Base-by-base conservation (phyloP, 2,113 vertebrate genomes). In the Rhadina sibilatrix region DNA sequence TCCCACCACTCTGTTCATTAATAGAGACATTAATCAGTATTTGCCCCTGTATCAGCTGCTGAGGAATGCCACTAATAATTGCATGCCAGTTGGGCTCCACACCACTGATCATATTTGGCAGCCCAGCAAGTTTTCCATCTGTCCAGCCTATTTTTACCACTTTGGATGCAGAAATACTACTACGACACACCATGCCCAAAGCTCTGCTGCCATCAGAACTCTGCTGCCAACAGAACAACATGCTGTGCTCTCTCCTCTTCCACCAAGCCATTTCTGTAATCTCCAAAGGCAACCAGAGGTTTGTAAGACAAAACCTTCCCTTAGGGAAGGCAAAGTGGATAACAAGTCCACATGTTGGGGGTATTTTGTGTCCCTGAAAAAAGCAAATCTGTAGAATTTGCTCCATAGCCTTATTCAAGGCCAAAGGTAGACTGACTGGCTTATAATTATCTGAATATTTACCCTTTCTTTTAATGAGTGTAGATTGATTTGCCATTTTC, bases 21-120 rank as follows among this genome's bases (percentile, higher is more conserved):
- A 80, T 83, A 83, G 59, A 92, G 79, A 86, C 40, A 44, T 92
- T 93, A 93, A 90, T 90, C 66, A 86, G 53, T 56, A 92, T 88
- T 83, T 92, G 40, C 57, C 61, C 49, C 83, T 52, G 23, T 47
- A 79, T 82, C 85, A 94, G 37, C 75, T 90, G 79, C 35, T 83
- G 66, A 93, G 49, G 66, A 93, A 35, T 60, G 75, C 37, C 80
- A 71, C 61, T 56, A 38, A 49, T 88, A 88, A 82, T 79, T 75
- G 80, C 27, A 25, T 28, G 28, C 57, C 79, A 80, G 63, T 65
- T 92, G 91, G 86, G 64, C 66, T 72, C 72, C 40, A 52, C 53
- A 46, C 47, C 47, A 71, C 78, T 71, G 56, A 90, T 90, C 33
- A 57, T 37, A 47, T 72, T 76, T 90, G 79, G 66, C 71, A 96